Conservation (phyloP, 2,888 invertebrate species). For the Byasa hedistus region DNA sequence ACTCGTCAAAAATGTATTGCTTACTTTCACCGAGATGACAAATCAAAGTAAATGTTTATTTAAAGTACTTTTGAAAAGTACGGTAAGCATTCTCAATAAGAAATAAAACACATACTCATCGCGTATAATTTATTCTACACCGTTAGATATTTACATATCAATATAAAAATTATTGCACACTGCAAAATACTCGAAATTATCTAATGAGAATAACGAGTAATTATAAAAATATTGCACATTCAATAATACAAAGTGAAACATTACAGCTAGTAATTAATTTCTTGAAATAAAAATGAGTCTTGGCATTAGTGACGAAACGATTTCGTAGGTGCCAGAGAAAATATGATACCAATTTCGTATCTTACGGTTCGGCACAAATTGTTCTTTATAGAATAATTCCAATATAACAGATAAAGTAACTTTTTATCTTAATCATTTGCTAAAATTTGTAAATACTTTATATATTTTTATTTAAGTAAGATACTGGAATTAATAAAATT, state of each 20-base stretch:
- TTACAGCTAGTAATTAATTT: background rate
- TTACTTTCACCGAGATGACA: background rate
- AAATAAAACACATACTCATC: constrained; percentile 9
- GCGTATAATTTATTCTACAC: constrained; percentile 28
- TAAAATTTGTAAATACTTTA: background rate
- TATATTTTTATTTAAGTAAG: background rate
- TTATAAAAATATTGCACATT: constrained; percentile 29
- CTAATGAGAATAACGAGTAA: constrained; percentile 14
- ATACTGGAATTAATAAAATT: background rate
- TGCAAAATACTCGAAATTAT: constrained; percentile 11
- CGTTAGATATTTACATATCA: constrained; percentile 25
- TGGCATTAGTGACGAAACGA: constrained; percentile 23
- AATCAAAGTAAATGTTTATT: background rate
- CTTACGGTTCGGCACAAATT: background rate
- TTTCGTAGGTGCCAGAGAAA: constrained; percentile 5
- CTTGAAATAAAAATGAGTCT: background rate
- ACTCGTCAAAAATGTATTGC: background rate
- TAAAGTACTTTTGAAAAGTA: background rate
- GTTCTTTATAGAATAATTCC: background rate
- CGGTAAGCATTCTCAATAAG: background rate
- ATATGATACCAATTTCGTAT: background rate
- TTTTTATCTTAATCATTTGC: background rate
- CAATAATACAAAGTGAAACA: constrained; percentile 21
- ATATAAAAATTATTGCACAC: constrained; percentile 28
- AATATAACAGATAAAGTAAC: background rate